Percentiles rank a stretch among this genome's conserved stretches.
These are phyloP conservation scores for Brachionus manjavacas DNA, from an alignment of 1,140 invertebrate genomes.

Conservation along the genomic window DNA sequence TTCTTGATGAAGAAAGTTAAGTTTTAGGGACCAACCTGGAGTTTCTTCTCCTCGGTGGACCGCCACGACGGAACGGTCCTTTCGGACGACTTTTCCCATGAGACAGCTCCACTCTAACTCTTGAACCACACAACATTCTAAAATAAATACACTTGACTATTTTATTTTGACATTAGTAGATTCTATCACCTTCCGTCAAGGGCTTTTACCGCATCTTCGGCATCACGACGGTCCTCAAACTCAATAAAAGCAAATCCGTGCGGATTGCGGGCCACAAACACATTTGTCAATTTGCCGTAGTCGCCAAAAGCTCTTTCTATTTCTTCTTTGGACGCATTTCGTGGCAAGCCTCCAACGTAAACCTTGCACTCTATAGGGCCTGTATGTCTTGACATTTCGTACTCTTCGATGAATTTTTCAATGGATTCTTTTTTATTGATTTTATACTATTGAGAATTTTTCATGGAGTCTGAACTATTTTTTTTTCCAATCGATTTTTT, in stretches of 20 bases:
- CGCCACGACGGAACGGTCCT: not conserved
- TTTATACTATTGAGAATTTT: not conserved
- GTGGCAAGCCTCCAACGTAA: conserved; percentile 82
- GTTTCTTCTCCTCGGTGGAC: not conserved
- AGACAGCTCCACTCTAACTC: conserved; percentile 84
- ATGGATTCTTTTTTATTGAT: not conserved
- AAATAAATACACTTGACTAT: not conserved
- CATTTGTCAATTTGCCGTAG: conserved; percentile 84
- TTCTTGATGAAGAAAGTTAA: not conserved
- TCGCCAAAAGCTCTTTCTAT: conserved; percentile 78
- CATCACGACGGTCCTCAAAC: conserved; percentile 87
- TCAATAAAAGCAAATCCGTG: conserved; percentile 86
- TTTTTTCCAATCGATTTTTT: not conserved
- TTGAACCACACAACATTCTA: conserved; percentile 75
- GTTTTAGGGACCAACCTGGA: not conserved
- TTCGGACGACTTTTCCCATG: conserved; percentile 62
- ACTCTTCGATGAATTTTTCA: not conserved
- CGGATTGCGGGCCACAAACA: conserved; percentile 85
- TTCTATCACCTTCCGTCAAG: conserved; percentile 70
- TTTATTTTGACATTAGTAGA: too few species aligned
- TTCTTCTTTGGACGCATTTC: conserved; percentile 56
- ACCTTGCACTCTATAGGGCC: conserved; percentile 74
- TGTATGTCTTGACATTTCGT: conserved; percentile 30
- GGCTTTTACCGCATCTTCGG: conserved; percentile 84
- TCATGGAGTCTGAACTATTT: conserved; percentile 20